Percentiles rank a stretch among this genome's conserved stretches.
Conservation (phyloP, 2,888 invertebrate genomes). For the Harpalus rufipes region DNA sequence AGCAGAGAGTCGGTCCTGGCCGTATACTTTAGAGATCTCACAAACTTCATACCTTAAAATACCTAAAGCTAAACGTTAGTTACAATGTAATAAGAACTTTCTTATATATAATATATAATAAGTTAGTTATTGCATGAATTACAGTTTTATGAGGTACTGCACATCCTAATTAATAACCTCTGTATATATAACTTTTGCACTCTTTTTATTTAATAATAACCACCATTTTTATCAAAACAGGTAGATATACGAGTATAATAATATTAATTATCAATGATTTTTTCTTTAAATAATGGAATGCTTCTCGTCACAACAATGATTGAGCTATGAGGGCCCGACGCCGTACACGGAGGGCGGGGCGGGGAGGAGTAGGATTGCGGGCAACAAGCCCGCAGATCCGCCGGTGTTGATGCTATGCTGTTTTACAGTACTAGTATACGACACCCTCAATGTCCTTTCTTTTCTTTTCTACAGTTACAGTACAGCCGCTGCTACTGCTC, state of each 20-base stretch:
- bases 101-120: conserved; percentile 75
- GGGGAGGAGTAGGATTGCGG: conserved; percentile 55
- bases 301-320: conserved; percentile 78
- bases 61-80: conserved; percentile 76
- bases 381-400: conserved; percentile 33
- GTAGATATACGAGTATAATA: conserved; percentile 72
- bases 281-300: conserved; percentile 76
- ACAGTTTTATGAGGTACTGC: conserved; percentile 79
- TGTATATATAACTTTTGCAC: conserved; percentile 78
- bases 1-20: conserved; percentile 26
- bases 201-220: conserved; percentile 75
- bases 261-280: conserved; percentile 75
- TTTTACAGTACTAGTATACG: no score
- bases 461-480: no score
- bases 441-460: conserved; percentile 9
- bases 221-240: conserved; percentile 76
- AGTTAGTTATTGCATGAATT: conserved; percentile 79
- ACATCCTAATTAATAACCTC: conserved; percentile 79
- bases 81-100: conserved; percentile 78
- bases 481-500: neutral
- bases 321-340: conserved; percentile 76
- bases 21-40: conserved; percentile 73
- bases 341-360: conserved; percentile 71
- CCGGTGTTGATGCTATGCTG: conserved; percentile 14
- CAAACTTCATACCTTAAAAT: conserved; percentile 76